A percentile compares a stretch with the other conserved stretches of the same genome.
Evolutionary conservation across 2,797 vertebrate genomes (phyloP).

Genomic region (Myotis pilosus): DNA sequence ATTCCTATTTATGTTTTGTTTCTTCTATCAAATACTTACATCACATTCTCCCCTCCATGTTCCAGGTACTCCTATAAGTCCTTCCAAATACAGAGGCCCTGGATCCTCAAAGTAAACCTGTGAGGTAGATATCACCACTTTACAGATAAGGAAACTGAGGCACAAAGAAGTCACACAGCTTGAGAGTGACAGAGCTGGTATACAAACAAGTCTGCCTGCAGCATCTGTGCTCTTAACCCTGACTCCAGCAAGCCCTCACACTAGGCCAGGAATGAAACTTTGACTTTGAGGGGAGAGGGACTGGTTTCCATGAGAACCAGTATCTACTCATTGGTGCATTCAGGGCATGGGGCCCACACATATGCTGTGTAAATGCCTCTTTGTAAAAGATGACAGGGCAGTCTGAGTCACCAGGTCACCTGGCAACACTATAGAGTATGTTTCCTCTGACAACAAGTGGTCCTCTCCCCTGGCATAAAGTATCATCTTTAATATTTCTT

Average conservation of each 20-base stretch:
- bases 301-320: accelerated
- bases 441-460: accelerated
- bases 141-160: not conserved
- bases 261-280: accelerated
- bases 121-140: accelerated
- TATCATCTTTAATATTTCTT: not conserved
- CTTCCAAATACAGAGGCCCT: not conserved
- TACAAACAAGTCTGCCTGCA: not conserved
- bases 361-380: too few relatives aligned
- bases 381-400: not conserved
- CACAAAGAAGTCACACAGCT: not conserved
- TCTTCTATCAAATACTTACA: not conserved
- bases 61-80: not conserved
- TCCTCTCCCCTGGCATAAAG: accelerated
- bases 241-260: too few relatives aligned
- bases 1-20: accelerated
- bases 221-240: accelerated
- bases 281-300: not conserved
- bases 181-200: not conserved
- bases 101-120: not conserved
- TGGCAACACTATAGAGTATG: accelerated
- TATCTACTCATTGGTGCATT: too few relatives aligned
- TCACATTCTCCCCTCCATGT: accelerated
- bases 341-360: accelerated
- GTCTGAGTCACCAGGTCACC: not conserved